Evolutionary conservation across 2,888 invertebrate species (phyloP).

Genomic region (Eudemis profundana): DNA sequence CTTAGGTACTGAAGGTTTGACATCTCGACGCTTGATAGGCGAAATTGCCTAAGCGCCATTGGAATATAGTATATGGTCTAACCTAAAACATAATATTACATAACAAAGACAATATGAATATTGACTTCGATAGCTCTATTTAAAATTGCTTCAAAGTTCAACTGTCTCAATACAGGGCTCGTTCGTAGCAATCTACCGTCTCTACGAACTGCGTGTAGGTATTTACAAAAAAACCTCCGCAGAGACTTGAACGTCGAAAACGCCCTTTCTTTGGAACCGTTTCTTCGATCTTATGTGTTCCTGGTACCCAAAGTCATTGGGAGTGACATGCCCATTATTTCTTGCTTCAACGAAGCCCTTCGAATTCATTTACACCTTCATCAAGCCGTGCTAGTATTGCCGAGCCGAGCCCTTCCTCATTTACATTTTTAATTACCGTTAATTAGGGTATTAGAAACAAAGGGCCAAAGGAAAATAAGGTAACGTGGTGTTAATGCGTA

Average conservation of each 20-base stretch:
- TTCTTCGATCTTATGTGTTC: slow-evolving; percentile 63
- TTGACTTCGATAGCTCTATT: not conserved
- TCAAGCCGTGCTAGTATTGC: slow-evolving; percentile 46
- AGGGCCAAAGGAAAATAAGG: not conserved
- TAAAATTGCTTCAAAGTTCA: not conserved
- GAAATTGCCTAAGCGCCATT: too few species aligned
- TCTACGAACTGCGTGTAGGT: slow-evolving; percentile 16
- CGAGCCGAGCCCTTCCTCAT: slow-evolving; percentile 53
- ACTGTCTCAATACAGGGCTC: too few species aligned
- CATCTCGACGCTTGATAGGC: too few species aligned
- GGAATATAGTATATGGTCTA: too few species aligned
- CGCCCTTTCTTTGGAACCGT: slow-evolving; percentile 34
- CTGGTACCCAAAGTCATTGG: slow-evolving; percentile 85
- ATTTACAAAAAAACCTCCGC: slow-evolving; percentile 25
- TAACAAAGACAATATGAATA: not conserved
- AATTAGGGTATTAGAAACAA: slow-evolving; percentile 51
- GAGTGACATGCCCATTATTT: slow-evolving; percentile 86
- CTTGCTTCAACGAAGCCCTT: slow-evolving; percentile 74
- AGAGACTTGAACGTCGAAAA: slow-evolving; percentile 25
- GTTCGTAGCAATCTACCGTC: not conserved
- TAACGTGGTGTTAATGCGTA: not conserved
- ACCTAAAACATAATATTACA: too few species aligned
- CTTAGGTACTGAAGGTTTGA: too few species aligned
- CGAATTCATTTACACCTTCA: slow-evolving; percentile 76
- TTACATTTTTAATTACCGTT: slow-evolving; percentile 68